Percentiles rank a stretch among this genome's conserved stretches.
Conservation (phyloP, 2,797 vertebrate species). For the Botia kubotai region DNA sequence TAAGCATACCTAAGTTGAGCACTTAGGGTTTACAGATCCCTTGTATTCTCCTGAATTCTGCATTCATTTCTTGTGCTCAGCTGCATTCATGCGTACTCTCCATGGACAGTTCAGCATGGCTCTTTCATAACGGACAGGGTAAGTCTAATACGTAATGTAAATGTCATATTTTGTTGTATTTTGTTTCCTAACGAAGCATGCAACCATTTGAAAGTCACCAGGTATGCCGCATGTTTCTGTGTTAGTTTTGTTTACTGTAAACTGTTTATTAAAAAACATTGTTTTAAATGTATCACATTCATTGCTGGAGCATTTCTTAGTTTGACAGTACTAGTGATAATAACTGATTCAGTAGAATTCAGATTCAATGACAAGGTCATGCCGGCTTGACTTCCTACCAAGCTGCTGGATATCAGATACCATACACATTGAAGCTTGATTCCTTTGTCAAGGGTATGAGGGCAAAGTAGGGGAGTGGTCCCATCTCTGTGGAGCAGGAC, state of each 20-base stretch:
- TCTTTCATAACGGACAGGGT: conserved; percentile 32
- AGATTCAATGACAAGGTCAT: conserved; percentile 53
- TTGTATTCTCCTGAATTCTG: background rate
- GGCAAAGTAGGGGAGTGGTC: conserved; percentile 31
- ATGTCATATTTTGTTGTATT: background rate
- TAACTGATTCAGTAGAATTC: conserved; percentile 10
- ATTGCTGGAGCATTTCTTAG: background rate
- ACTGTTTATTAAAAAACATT: background rate
- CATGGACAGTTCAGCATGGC: conserved; percentile 37
- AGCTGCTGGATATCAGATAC: conserved; percentile 28
- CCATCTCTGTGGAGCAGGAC: conserved; percentile 7
- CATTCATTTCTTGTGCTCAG: background rate
- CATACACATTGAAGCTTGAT: conserved; percentile 29
- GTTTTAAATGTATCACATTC: background rate
- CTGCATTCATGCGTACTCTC: conserved; percentile 23
- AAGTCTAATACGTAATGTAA: conserved; percentile 6
- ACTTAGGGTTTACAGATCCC: background rate
- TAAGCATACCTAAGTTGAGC: conserved; percentile 4
- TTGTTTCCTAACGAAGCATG: background rate
- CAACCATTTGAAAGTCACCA: background rate
- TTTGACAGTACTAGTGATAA: background rate
- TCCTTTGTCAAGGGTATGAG: conserved; percentile 25
- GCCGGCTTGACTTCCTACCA: conserved; percentile 15
- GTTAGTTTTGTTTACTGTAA: background rate
- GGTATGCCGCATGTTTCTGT: background rate